Evolutionary conservation across 1,140 invertebrate species (phyloP), one percentile per base, ranked within the genome.

Genomic region (Drosophila pruinosa): DNA sequence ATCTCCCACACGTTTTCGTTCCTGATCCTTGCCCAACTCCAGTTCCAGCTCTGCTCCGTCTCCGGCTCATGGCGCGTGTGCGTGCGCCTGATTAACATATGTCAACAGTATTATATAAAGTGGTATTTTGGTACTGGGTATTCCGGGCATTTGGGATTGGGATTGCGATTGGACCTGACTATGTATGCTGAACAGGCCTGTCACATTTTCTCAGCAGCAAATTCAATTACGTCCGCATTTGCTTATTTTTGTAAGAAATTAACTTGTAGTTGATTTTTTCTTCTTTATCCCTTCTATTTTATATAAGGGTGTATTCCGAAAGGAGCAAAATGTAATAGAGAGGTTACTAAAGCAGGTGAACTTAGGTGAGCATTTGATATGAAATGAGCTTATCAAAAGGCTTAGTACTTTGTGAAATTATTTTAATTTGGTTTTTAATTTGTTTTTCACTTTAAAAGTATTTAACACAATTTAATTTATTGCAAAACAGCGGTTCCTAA

Each of bases 21-120:
- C 19, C 54, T 61, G 43, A 65, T 80, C 71, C 59, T 73, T 59
- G 53, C 70, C 45, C 54, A 41, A 67, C 28, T 48, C 38, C 26
- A 8, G 24, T 21, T 56, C 17, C 43, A 14, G 22, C 21, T 24
- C 28, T 6, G 6, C 52, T 22, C 21, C 56, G 53, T 26, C 53
- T 75, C 62, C 36, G 34, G 41, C 43, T 38, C 38, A 65, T 54
- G 75, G 50, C 82, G 82, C 77, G 82, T 86, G 82, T 82, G 85
- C 89, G 85, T 90, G 68, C 81, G 89, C 85, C 89, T 90, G 85
- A 90, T 90, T 90, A 90, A 90, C 89, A 90, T 90, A 90, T 90
- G 89, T 90, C 89, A 90, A 90, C 89, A 90, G 89, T 89, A 89
- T 90, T 85, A 88, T 82, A 88, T 88, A 88, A 88, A 88, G 83